A percentile compares a stretch with the other conserved stretches of the same genome.
Evolutionary conservation across 2,113 vertebrate genomes (phyloP).

Genomic region (Lonchura striata): DNA sequence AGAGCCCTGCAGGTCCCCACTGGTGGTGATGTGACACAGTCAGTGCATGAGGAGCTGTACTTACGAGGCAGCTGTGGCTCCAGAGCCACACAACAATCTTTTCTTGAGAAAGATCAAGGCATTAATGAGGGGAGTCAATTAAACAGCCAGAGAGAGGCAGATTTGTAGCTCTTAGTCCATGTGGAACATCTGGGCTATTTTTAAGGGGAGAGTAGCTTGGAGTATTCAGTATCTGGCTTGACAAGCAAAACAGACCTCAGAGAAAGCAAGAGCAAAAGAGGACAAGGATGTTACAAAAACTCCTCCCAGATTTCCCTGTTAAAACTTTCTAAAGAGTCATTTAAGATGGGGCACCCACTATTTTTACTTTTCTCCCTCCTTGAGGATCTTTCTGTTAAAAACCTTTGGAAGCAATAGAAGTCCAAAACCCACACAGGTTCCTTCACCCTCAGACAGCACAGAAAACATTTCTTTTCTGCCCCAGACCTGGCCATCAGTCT

Average conservation of each 20-base stretch:
- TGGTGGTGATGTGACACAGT: neutral
- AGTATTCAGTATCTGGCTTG: neutral
- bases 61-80: neutral
- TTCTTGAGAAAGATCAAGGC: neutral
- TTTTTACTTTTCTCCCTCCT: neutral
- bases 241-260: neutral
- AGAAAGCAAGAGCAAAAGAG: neutral
- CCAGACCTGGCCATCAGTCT: neutral
- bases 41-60: neutral
- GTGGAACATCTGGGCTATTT: neutral
- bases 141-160: neutral
- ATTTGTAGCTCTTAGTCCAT: neutral
- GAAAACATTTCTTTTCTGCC: neutral
- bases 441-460: neutral
- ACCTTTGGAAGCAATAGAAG: neutral
- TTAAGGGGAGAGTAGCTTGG: neutral
- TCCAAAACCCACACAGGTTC: neutral
- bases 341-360: neutral
- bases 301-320: neutral
- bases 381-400: neutral
- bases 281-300: neutral
- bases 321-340: neutral
- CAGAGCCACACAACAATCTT: neutral
- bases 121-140: neutral
- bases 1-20: neutral